Base-by-base conservation (phyloP, 2,797 vertebrate species). In the Anguilla megastoma region DNA sequence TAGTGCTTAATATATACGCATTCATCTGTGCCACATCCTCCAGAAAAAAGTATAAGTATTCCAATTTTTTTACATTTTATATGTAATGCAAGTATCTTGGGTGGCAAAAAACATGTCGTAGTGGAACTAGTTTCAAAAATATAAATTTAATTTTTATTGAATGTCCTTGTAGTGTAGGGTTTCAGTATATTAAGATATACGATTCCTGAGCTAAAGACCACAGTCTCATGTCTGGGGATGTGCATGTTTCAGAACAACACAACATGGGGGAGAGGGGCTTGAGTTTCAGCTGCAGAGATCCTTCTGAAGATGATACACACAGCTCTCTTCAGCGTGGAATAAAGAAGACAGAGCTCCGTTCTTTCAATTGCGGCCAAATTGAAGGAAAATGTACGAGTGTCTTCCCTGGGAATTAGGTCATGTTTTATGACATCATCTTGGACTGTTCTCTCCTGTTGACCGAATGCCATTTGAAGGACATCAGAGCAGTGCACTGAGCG, bases 381-480 rank as follows among this genome's bases (percentile, higher is more conserved):
- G 95, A 94, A 94, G 95, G 94, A 95, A 96, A 96, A 95, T 92
- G 92, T 93, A 95, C 95, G 95, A 96, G 95, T 95, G 93, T 94
- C 92, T 94, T 94, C 93, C 94, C 93, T 89, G 94, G 93, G 91
- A 95, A 89, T 96, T 94, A 96, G 94, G 95, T 96, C 95, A 96
- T 95, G 92, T 92, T 93, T 91, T 90, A 94, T 96, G 95, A 96
- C 95, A 94, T 96, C 95, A 96, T 94, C 66, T 91, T 95, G 94
- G 95, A 93, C 89, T 63, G 92, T 92, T 86, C 87, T 89, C 91
- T 88, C 90, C 92, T 91, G 93, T 93, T 92, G 92, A 93, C 93
- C 93, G 91, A 91, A 93, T 92, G 90, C 91, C 89, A 63, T 63
- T 3, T 76, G 88, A 91, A 88, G 92, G 94, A 95, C 94, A 94